phyloP scores from a whole-genome alignment of 2,888 invertebrate species.

The Pandemis heparana region DNA sequence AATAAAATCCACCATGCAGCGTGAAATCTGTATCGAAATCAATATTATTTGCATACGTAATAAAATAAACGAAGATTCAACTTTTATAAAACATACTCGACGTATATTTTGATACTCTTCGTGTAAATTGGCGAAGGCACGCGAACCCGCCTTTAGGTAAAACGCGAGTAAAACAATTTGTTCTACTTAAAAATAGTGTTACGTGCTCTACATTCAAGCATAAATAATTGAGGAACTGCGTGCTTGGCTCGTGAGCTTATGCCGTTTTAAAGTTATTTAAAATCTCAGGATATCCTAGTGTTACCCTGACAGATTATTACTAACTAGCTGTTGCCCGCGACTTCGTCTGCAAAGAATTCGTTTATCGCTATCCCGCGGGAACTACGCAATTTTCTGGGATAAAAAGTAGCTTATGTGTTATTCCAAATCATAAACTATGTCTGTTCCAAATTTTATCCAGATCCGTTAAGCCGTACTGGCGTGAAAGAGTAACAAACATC shows the following conservation, averaged over 20 bases:
- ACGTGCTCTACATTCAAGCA: conserved; percentile 53
- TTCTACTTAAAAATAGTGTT: conserved; percentile 62
- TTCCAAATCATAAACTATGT: too few relatives aligned
- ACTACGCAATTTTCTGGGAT: too few relatives aligned
- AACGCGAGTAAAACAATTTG: conserved; percentile 61
- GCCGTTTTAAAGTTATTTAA: conserved; percentile 21
- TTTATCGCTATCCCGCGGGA: too few relatives aligned
- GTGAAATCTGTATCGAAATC: conserved; percentile 5
- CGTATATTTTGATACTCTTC: conserved; percentile 58
- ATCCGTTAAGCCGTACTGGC: too few relatives aligned
- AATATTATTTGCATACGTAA: conserved; percentile 33
- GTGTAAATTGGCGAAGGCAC: conserved; percentile 60
- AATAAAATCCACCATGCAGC: conserved; percentile 10
- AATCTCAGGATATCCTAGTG: background rate
- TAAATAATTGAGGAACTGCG: conserved; percentile 43
- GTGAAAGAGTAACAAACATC: too few relatives aligned
- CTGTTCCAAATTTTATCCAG: too few relatives aligned
- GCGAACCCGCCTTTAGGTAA: conserved; percentile 57
- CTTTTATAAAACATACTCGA: conserved; percentile 54
- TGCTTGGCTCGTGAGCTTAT: background rate
- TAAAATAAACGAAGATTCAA: conserved; percentile 45
- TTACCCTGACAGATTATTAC: too few relatives aligned
- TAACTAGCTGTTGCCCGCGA: too few relatives aligned
- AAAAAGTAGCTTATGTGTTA: too few relatives aligned
- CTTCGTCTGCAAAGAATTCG: too few relatives aligned